A percentile compares a stretch with the other conserved stretches of the same genome.
Evolutionary conservation across 37 sponge, comb jelly and placozoan genomes (phyloP).

Genomic region (Halichondria panicea): DNA sequence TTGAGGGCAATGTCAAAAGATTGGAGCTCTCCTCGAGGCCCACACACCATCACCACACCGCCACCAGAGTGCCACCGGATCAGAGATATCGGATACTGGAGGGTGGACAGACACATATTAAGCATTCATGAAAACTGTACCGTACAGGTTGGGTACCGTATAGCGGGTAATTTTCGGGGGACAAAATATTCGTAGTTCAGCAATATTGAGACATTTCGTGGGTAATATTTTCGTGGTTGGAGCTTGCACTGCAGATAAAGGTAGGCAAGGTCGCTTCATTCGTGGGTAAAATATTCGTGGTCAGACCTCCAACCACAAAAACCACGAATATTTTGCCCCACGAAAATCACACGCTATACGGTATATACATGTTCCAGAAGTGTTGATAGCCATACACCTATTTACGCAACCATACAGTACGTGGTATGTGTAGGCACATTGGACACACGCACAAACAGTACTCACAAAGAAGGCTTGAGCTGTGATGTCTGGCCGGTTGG

Average conservation of each 20-base stretch:
- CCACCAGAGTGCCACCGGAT: slow-evolving; percentile 77
- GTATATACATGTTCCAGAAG: not conserved
- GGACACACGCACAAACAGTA: not conserved
- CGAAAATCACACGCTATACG: too few species aligned
- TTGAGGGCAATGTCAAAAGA: slow-evolving; percentile 63
- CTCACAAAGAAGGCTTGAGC: slow-evolving; percentile 50
- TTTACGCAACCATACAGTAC: not conserved
- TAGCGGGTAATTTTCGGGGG: too few species aligned
- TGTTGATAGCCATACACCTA: not conserved
- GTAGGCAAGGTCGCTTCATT: too few species aligned
- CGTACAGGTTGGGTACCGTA: not conserved
- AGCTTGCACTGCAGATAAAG: too few species aligned
- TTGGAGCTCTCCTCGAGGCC: slow-evolving; percentile 53
- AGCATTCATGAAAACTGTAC: too few species aligned
- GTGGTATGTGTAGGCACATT: not conserved
- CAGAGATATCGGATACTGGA: slow-evolving; percentile 43
- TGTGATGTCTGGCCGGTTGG: not conserved
- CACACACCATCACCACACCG: slow-evolving; percentile 43
- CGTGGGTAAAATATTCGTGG: too few species aligned
- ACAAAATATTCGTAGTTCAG: too few species aligned
- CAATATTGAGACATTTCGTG: too few species aligned
- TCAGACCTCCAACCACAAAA: too few species aligned
- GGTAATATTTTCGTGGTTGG: too few species aligned
- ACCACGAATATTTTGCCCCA: too few species aligned
- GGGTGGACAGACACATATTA: not conserved